Percentiles rank a stretch among this genome's conserved stretches.
These are phyloP conservation scores for Toxotes chatareus DNA, from an alignment of 2,113 vertebrate species.

Conservation along the genomic window DNA sequence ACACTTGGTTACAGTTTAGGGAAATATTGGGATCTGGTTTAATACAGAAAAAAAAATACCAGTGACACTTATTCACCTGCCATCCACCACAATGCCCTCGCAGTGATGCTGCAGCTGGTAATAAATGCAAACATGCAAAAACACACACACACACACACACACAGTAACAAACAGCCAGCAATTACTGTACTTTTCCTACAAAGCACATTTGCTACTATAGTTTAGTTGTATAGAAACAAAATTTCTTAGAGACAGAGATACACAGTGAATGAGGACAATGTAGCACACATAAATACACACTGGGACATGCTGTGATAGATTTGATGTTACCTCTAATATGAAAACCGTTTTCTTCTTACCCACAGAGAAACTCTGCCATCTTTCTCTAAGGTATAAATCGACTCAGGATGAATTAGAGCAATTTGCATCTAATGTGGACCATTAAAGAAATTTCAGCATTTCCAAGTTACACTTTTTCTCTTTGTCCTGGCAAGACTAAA, in stretches of 20 bases:
- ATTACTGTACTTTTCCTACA: no score
- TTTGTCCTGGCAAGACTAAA: slow-evolving; percentile 22
- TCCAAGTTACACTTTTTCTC: slow-evolving; percentile 17
- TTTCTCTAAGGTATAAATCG: slow-evolving; percentile 33
- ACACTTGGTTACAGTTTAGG: no score
- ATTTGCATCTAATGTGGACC: slow-evolving; percentile 53
- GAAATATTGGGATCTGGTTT: no score
- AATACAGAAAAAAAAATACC: no score
- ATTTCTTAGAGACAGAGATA: neutral
- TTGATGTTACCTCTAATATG: neutral
- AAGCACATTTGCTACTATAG: no score
- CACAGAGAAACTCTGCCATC: slow-evolving; percentile 1
- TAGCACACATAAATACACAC: neutral
- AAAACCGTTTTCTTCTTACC: slow-evolving; percentile 10
- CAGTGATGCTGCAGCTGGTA: no score
- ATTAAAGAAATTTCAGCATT: slow-evolving; percentile 47
- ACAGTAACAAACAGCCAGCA: no score
- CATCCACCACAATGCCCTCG: no score
- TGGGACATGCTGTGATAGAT: neutral
- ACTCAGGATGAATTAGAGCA: slow-evolving; percentile 50
- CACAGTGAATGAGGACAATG: neutral
- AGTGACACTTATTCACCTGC: no score
- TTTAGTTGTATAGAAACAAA: neutral
- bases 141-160: no score
- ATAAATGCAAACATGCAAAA: no score